Evolutionary conservation across 2,113 vertebrate species (phyloP).

Genomic region (Corvus moneduloides): DNA sequence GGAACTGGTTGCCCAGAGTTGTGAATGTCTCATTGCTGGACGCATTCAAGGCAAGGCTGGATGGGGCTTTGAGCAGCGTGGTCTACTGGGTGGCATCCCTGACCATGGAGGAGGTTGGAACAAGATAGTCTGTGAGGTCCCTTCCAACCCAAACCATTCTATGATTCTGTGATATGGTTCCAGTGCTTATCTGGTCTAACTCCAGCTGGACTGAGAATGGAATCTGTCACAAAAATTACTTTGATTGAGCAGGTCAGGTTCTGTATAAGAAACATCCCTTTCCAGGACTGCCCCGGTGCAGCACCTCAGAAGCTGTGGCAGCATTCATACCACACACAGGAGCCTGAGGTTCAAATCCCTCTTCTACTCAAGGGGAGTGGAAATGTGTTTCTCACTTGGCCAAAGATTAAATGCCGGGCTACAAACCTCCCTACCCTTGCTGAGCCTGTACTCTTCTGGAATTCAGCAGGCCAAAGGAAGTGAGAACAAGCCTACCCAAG

Average conservation of each 20-base stretch:
- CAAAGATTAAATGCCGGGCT: not conserved
- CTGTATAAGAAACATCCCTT: not conserved
- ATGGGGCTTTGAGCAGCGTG: not conserved
- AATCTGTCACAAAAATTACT: not conserved
- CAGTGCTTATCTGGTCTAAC: not conserved
- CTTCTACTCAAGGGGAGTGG: not conserved
- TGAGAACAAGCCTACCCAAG: not conserved
- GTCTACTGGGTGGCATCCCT: not conserved
- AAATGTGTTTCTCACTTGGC: not conserved
- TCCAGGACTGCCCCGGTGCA: not conserved
- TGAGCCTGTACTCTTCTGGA: not conserved
- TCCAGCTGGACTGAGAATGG: not conserved
- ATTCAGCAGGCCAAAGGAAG: not conserved
- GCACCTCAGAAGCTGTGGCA: not conserved
- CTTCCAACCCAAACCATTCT: not conserved
- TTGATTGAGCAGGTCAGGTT: not conserved
- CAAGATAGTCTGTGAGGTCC: not conserved
- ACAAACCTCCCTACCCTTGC: not conserved
- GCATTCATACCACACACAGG: accelerated
- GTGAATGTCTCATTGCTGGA: not conserved
- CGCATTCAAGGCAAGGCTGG: not conserved
- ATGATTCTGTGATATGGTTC: not conserved
- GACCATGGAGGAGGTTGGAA: not conserved
- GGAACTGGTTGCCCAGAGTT: not conserved
- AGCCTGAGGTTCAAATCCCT: not conserved